Evolutionary conservation across 2,113 vertebrate species (phyloP).

Genomic region (Gobio gobio): DNA sequence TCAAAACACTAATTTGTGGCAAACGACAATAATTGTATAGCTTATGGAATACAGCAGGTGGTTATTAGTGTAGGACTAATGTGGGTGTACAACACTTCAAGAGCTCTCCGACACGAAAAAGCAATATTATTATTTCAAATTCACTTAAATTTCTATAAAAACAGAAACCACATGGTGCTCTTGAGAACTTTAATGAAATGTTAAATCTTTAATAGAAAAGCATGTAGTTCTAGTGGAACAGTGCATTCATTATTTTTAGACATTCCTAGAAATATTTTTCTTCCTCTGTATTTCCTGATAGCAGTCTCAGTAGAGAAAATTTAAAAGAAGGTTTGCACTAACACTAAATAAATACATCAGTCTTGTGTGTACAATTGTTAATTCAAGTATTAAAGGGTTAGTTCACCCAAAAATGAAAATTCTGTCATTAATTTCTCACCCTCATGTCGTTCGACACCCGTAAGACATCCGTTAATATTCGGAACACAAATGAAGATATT

Average conservation of each 20-base stretch:
- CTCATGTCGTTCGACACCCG: too few relatives aligned
- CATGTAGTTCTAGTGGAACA: neutral
- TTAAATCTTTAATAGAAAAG: neutral
- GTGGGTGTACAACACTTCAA: neutral
- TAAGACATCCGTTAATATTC: too few relatives aligned
- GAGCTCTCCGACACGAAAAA: neutral
- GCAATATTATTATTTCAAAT: neutral
- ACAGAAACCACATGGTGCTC: neutral
- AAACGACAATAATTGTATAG: neutral
- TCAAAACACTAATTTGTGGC: slow-evolving; percentile 10
- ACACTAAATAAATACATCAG: neutral
- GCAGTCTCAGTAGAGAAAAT: neutral
- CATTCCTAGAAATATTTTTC: neutral
- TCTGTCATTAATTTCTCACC: too few relatives aligned
- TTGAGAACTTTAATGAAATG: neutral
- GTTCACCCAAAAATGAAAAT: too few relatives aligned
- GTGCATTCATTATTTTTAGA: neutral
- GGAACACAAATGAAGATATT: too few relatives aligned
- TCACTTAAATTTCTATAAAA: neutral
- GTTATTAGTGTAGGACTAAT: neutral
- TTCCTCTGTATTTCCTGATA: neutral
- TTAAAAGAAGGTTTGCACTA: neutral
- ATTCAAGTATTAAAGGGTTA: neutral
- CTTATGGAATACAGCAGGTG: neutral
- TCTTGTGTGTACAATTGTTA: slow-evolving; percentile 1